Base-by-base conservation (phyloP, 2,888 invertebrate genomes). In the Cinara cedri region DNA sequence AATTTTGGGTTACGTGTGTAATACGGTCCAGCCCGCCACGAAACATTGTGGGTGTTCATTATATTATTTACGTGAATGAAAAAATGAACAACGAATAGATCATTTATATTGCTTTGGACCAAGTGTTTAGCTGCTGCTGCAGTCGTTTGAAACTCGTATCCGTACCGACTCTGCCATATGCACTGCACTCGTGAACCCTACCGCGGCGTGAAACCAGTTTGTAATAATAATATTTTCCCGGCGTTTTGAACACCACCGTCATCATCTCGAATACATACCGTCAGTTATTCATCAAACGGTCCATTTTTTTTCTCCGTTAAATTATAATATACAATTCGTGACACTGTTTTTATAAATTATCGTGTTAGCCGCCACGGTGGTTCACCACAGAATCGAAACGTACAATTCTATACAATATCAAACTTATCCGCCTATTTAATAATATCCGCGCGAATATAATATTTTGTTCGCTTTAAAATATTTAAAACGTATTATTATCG, bases 31-130 rank as follows among this genome's bases (percentile, higher is more conserved):
- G 1, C 1, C 49, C 13, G 16, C 34, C 24, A 13, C 21, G 49
- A 57, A 57, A 46, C 57, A 46, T 42, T 42, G 63, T 63, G 63
- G 74, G 74, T 63, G 54, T 75, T 75, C 65, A 54, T 75, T 75
- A 34, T 49, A 49, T n/a, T 55, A 55, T 51, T 42, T 75, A 65
- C 65, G 42, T 44, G 54, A 65, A 74, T 42, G 21, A 63, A 51
- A n/a, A n/a, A 63, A 65, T 54, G 1, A 74, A 51, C 51, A 51
- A 51, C 21, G 42, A 75, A 54, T 54, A 34, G 19, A n/a, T n/a
- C n/a, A 34, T 34, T 34, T 4, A 4, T 34, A 34, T 34, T 34
- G 34, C 34, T 34, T 6, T 6, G 34, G 34, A 6, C 21, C 42
- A 51, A 74, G 13, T 51, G 21, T 42, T 3, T 34, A 34, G 6